Percentiles rank a stretch among this genome's conserved stretches.
Evolutionary conservation across 2,888 invertebrate genomes (phyloP).

Genomic region (Tinea trinotella): DNA sequence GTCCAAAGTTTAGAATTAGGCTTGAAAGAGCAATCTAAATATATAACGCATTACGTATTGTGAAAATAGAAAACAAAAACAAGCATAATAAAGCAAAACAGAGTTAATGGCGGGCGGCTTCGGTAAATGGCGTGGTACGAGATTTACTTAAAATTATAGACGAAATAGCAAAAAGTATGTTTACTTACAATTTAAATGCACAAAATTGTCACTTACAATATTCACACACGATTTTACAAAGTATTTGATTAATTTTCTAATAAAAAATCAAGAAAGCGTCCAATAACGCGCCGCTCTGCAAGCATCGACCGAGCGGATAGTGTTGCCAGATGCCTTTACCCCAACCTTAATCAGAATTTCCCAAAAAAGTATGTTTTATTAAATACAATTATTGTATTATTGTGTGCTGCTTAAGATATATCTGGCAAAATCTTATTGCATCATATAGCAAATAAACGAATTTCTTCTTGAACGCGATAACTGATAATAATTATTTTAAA

Average conservation of each 20-base stretch:
- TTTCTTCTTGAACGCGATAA: neutral
- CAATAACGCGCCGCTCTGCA: neutral
- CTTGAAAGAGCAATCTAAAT: neutral
- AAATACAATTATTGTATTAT: no score
- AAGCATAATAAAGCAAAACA: neutral
- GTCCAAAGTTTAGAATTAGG: no score
- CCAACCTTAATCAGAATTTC: no score
- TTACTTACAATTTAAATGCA: constrained; percentile 2
- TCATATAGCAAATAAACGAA: no score
- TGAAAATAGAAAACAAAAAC: constrained; percentile 3
- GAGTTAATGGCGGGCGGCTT: constrained; percentile 9
- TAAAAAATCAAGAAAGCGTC: constrained; percentile 2
- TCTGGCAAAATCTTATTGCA: no score
- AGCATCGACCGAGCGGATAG: neutral
- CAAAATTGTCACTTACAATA: neutral
- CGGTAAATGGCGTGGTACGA: neutral
- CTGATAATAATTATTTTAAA: constrained; percentile 5
- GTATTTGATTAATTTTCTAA: neutral
- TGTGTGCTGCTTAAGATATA: no score
- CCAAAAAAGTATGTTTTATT: no score
- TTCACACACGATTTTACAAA: neutral
- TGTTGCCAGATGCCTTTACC: neutral
- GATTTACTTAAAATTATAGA: neutral
- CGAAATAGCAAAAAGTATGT: neutral
- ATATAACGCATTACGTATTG: neutral